Evolutionary conservation across 1,140 invertebrate species (phyloP).

Genomic region (Diabrotica undecimpunctata): DNA sequence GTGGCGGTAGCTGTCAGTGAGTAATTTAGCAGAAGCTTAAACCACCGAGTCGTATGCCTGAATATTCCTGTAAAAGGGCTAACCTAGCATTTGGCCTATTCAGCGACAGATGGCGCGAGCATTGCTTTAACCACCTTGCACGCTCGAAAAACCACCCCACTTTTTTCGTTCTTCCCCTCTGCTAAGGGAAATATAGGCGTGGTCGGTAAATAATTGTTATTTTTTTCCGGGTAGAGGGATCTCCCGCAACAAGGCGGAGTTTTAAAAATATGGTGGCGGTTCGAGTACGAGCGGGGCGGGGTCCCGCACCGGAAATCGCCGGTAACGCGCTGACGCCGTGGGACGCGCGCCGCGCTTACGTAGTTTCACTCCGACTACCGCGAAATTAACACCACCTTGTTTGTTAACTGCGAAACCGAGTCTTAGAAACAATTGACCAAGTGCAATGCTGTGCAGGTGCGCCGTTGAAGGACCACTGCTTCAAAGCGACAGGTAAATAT

Average conservation of each 20-base stretch:
- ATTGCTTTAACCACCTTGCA: background rate
- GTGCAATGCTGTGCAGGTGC: constrained; percentile 12
- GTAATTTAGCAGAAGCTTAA: too few relatives aligned
- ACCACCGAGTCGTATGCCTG: too few relatives aligned
- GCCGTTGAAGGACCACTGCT: background rate
- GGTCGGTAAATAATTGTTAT: constrained; percentile 16
- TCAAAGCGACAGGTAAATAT: constrained; percentile 5
- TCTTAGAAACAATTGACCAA: constrained; percentile 4
- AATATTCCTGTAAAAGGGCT: too few relatives aligned
- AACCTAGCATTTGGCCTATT: too few relatives aligned
- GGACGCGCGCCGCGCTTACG: background rate
- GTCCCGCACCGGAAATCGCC: constrained; percentile 16
- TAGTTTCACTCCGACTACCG: constrained; percentile 8
- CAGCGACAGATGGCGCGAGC: constrained; percentile 3
- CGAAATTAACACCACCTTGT: constrained; percentile 11
- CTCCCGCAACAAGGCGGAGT: constrained; percentile 15
- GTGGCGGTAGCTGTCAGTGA: too few relatives aligned
- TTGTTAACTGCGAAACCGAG: background rate
- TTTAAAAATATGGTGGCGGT: constrained; percentile 20
- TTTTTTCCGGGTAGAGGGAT: constrained; percentile 12
- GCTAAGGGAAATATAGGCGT: constrained; percentile 10
- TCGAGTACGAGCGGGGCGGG: constrained; percentile 8
- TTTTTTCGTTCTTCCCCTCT: constrained; percentile 13
- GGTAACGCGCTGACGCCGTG: constrained; percentile 5
- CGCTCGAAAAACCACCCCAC: constrained; percentile 5